Percentiles rank a stretch among this genome's conserved stretches.
phyloP scores from a whole-genome alignment of 1,140 invertebrate species.

The Drosophila virilis region DNA sequence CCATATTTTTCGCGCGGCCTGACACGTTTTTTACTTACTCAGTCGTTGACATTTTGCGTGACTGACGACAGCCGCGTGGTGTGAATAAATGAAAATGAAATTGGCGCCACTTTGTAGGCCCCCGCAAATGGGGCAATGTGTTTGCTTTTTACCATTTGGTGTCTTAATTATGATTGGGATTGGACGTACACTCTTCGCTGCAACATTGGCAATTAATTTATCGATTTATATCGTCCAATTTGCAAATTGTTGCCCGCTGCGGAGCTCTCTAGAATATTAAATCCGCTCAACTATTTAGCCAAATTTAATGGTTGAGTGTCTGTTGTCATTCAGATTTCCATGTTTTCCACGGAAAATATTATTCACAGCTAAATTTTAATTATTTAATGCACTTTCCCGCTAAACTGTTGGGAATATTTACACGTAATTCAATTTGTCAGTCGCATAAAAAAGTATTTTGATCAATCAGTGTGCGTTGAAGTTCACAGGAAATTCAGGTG shows the following conservation, averaged over 20 bases:
- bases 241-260: slow-evolving; percentile 49
- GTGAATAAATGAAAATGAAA: slow-evolving; percentile 82
- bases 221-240: slow-evolving; percentile 53
- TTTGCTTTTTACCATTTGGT: slow-evolving; percentile 63
- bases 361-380: neutral
- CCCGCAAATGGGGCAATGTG: slow-evolving; percentile 62
- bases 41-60: slow-evolving; percentile 82
- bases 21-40: slow-evolving; percentile 81
- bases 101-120: slow-evolving; percentile 61
- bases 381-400: too few relatives aligned
- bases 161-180: slow-evolving; percentile 77
- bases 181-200: slow-evolving; percentile 27
- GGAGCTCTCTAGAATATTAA: neutral
- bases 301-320: neutral
- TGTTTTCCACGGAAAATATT: neutral
- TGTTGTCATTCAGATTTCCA: neutral
- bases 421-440: too few relatives aligned
- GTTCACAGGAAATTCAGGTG: too few relatives aligned
- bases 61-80: slow-evolving; percentile 80
- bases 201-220: slow-evolving; percentile 54
- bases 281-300: neutral
- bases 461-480: too few relatives aligned
- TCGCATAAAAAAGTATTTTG: too few relatives aligned
- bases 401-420: too few relatives aligned
- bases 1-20: slow-evolving; percentile 72